Evolutionary conservation across 2,888 invertebrate genomes (phyloP).

Genomic region (Orthosia gothica): DNA sequence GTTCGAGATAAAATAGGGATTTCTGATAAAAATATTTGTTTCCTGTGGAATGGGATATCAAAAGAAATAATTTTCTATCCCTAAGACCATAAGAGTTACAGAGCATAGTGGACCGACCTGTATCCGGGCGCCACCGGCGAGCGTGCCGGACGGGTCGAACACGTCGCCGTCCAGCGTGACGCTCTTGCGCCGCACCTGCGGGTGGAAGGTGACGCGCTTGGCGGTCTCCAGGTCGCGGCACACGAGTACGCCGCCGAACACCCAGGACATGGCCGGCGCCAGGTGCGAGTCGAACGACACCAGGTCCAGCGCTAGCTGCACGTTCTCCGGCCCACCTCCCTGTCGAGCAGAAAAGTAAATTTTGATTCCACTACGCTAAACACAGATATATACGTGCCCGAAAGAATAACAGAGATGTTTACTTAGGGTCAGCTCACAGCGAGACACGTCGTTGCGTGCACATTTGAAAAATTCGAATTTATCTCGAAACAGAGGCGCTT

Average conservation of each 20-base stretch:
- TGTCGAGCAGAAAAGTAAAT: conserved; percentile 41
- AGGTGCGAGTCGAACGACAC: conserved; percentile 93
- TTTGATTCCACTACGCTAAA: not conserved
- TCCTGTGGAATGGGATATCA: no score
- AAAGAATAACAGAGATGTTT: not conserved
- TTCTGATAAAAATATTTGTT: no score
- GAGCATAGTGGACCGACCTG: conserved; percentile 92
- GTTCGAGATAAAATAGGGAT: no score
- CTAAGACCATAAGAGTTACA: no score
- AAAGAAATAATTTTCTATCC: no score
- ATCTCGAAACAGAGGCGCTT: not conserved
- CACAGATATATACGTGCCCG: not conserved
- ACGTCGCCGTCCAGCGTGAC: conserved; percentile 98
- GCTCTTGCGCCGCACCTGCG: conserved; percentile 92
- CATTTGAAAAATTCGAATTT: not conserved
- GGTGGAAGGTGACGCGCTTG: conserved; percentile 95
- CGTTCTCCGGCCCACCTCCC: conserved; percentile 94
- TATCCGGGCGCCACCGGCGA: conserved; percentile 96
- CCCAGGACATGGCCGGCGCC: conserved; percentile 96
- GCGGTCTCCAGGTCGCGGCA: conserved; percentile 96
- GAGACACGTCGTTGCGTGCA: not conserved
- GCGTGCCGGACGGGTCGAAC: conserved; percentile 97
- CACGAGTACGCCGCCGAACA: conserved; percentile 97
- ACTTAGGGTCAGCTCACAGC: not conserved
- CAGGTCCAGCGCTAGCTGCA: conserved; percentile 95